phyloP scores from a whole-genome alignment of 2,113 vertebrate genomes.

The Megaptera novaeangliae region DNA sequence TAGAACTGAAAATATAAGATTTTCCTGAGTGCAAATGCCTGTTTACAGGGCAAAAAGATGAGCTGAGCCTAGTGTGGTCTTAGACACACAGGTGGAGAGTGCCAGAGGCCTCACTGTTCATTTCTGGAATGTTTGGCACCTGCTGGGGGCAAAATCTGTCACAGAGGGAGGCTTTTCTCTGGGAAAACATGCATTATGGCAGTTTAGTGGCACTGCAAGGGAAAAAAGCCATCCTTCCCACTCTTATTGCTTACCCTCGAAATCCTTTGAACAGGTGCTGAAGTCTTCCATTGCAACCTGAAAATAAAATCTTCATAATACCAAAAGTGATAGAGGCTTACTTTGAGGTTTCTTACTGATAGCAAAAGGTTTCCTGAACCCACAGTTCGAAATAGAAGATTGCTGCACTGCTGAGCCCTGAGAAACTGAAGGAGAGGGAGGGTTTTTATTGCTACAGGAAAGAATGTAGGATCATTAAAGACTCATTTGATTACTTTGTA shows the following conservation, averaged over 20 bases:
- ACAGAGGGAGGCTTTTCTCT: background rate
- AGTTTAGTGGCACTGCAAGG: background rate
- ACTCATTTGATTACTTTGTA: background rate
- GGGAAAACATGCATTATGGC: background rate
- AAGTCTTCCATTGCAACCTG: background rate
- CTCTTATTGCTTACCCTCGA: background rate
- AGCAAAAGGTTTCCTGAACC: background rate
- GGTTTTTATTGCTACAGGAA: background rate
- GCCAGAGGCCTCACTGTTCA: background rate
- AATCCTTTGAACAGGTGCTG: background rate
- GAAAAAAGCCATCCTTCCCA: background rate
- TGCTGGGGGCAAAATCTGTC: background rate
- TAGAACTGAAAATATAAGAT: background rate
- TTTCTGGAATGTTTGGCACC: background rate
- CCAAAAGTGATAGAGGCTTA: background rate
- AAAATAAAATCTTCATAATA: background rate
- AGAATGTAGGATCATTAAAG: background rate
- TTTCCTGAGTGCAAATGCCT: background rate
- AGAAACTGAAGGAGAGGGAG: background rate
- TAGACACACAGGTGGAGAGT: background rate
- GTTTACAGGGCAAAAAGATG: background rate
- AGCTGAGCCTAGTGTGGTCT: background rate
- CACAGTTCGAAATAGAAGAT: background rate
- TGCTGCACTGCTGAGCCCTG: background rate
- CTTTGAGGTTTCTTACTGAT: background rate